Percentiles rank a stretch among this genome's conserved stretches.
These are phyloP conservation scores for Xestia c-nigrum DNA, from an alignment of 2,888 invertebrate species.

Conservation along the genomic window DNA sequence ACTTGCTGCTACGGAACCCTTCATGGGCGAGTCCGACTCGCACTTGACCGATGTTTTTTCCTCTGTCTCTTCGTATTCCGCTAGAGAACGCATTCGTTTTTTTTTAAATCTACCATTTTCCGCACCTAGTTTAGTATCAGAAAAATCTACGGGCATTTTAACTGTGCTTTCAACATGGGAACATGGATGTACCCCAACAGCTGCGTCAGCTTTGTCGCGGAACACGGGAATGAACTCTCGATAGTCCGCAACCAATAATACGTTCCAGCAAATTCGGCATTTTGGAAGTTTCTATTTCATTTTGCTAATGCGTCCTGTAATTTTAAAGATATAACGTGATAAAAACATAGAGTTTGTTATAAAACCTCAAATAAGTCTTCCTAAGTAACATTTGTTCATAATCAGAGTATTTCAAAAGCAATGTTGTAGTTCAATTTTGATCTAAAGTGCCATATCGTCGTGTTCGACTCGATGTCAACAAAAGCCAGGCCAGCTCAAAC, in stretches of 20 bases:
- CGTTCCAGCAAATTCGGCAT: background rate
- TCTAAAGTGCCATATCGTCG: background rate
- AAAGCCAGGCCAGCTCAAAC: conserved; percentile 9
- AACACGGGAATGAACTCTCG: conserved; percentile 55
- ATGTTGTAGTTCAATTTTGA: background rate
- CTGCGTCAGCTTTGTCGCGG: conserved; percentile 53
- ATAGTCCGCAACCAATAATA: conserved; percentile 25
- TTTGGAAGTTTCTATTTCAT: background rate
- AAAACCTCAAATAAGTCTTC: background rate
- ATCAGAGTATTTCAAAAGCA: background rate
- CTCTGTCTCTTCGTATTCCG: background rate
- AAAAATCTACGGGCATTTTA: conserved; percentile 30
- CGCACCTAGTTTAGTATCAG: background rate
- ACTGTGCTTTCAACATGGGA: conserved; percentile 40
- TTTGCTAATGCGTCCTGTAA: background rate
- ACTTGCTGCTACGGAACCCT: too few species aligned
- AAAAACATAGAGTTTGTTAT: background rate
- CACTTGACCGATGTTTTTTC: background rate
- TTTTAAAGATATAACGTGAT: background rate
- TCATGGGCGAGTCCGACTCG: too few species aligned
- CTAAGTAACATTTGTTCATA: background rate
- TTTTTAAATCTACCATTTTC: background rate
- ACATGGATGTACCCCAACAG: conserved; percentile 37
- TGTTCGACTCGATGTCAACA: background rate
- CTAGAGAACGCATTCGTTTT: background rate